Base-by-base conservation (phyloP, 2,113 vertebrate species). In the Myiagra hebetior region DNA sequence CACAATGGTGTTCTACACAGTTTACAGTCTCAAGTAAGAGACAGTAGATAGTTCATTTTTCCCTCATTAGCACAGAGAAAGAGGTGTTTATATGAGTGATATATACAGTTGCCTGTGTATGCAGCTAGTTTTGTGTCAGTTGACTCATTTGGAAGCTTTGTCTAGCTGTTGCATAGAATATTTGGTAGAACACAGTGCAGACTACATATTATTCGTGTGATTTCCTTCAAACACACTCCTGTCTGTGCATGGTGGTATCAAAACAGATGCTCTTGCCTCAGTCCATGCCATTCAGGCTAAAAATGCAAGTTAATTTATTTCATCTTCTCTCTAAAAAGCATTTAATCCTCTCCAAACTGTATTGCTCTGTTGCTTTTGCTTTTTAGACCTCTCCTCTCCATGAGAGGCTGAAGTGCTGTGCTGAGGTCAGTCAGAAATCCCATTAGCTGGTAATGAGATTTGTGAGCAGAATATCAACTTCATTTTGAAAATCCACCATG, bases 401-500 rank as follows among this genome's bases (percentile, higher is more conserved):
- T 37, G 82, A 93, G 67, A 86, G 74, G 42, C 55, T 56, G 23
- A 46, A 77, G 67, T 35, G 81, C 72, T 81, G 70, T 74, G 60
- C 91, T 74, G 93, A 87, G 84, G 79, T 97, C 86, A 83, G 15
- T 56, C 68, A 92, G 93, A 95, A 98, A 97, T 95, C 85, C 70
- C 65, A 93, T 98, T 96, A 97, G 78, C 91, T 86, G 88, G 53
- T 97, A 97, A 96, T 53, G 15, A 96, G 88, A 94, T 97, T 96
- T 96, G 84, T 85, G 90, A 97, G 83, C 87, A 68, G 49, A 96
- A 80, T 89, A 79, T 68, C 74, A 60, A 60, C 77, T 93, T 91
- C 83, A 22, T 91, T 92, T 93, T 94, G 89, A 89, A 96, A 93
- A 93, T 74, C 88, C 64, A 2, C 72, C 87, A 1, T 41, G 68